These are phyloP conservation scores for Lucilia sericata DNA, from an alignment of 1,140 invertebrate genomes.

Conservation along the genomic window DNA sequence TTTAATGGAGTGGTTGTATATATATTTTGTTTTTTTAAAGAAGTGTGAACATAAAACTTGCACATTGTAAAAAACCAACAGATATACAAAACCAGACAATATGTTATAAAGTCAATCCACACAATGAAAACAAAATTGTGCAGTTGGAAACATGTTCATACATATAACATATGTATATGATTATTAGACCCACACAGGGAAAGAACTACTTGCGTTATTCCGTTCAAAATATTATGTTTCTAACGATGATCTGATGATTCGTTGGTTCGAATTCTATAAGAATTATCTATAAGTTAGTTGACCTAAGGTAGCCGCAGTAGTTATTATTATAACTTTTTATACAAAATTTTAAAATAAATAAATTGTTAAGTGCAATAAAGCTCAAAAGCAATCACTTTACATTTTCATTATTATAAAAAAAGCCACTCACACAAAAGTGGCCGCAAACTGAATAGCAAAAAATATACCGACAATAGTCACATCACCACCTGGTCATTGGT, in stretches of 20 bases:
- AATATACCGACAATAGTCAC: neutral
- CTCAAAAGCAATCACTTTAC: neutral
- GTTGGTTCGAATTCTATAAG: too few species aligned
- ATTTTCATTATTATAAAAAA: neutral
- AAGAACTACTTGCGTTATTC: too few species aligned
- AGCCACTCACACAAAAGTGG: neutral
- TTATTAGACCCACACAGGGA: too few species aligned
- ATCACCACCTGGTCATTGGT: neutral
- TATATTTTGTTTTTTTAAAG: neutral
- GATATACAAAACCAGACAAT: neutral
- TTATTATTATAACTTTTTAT: too few species aligned
- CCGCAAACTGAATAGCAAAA: neutral
- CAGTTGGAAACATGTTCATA: neutral
- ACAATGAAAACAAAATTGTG: neutral
- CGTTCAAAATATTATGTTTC: too few species aligned
- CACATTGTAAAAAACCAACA: neutral
- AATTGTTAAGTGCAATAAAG: neutral
- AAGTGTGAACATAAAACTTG: neutral
- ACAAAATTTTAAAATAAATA: too few species aligned
- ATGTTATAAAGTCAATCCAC: neutral
- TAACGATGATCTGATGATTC: too few species aligned
- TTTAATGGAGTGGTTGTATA: neutral
- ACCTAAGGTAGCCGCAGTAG: too few species aligned
- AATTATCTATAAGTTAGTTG: too few species aligned
- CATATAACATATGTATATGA: neutral